Base-by-base conservation (phyloP, 2,888 invertebrate genomes). In the Magallana nippona region DNA sequence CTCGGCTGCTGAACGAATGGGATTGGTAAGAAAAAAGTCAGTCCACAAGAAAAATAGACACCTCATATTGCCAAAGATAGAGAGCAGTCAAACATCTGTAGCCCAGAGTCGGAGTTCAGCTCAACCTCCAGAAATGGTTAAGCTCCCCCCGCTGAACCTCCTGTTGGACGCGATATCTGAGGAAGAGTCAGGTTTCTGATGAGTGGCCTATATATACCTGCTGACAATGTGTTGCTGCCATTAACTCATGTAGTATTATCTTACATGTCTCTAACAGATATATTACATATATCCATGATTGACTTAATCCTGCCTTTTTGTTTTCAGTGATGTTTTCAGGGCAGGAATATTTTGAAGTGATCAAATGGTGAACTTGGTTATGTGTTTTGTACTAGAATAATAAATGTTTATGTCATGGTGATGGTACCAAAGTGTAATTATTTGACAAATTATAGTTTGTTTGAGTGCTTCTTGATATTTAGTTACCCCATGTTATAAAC, bases 1-100 rank as follows among this genome's bases (percentile, higher is more conserved):
- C 32, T 79, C 84, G 13, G 60, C 84, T 19, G 62, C 81, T 22
- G 81, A 81, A 62, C 55, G 62, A 63, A 55, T 55, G 44, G 81
- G 81, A 55, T 63, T 81, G 32, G 55, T 62, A 15, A 44, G 63
- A 19, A 62, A 62, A 81, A 63, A 81, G 17, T 62, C 62, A 27
- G 63, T 81, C 44, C 62, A 63, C 63, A 81, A 81, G 63, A 62
- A 63, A 63, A 81, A 63, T 63, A 81, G 22, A 63, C 62, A 56
- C 62, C 44, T 81, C 17, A 81, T 81, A 55, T 55, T 81, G 44
- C 81, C 81, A 22, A 60, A 44, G 55, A 55, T 81, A n/a, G 71
- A 71, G 15, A 27, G 8, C 3, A 71, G 32, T 15, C 10, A 22
- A 71, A 71, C 22, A 15, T 32, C 71, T 15, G 1, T 22, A 71